Evolutionary conservation across 2,797 vertebrate species (phyloP).

Genomic region (Siniperca scherzeri): DNA sequence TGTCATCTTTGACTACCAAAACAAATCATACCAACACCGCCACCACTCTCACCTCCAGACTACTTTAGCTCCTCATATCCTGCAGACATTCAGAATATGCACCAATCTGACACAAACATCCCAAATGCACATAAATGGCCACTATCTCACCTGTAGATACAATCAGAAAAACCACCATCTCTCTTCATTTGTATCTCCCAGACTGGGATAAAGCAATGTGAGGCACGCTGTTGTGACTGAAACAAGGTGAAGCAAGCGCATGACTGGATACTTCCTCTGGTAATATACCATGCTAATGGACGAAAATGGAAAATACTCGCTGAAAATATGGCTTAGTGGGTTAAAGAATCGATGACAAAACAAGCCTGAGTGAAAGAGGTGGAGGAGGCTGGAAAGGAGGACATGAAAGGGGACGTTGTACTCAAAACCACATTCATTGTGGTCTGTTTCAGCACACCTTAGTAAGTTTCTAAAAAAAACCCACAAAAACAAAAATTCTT

Average conservation of each 20-base stretch:
- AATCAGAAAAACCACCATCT: slow-evolving; percentile 9
- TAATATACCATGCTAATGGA: slow-evolving; percentile 64
- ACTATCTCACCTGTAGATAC: slow-evolving; percentile 8
- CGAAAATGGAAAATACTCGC: slow-evolving; percentile 53
- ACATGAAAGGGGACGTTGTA: slow-evolving; percentile 33
- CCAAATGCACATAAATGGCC: slow-evolving; percentile 24
- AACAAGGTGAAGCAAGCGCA: slow-evolving; percentile 49
- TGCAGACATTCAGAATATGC: slow-evolving; percentile 25
- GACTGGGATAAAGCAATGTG: slow-evolving; percentile 22
- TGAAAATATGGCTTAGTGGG: slow-evolving; percentile 44
- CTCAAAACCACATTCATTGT: slow-evolving; percentile 31
- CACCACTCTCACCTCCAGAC: slow-evolving; percentile 7
- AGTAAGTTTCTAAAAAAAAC: slow-evolving; percentile 3
- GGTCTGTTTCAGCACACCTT: slow-evolving; percentile 8
- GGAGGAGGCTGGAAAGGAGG: slow-evolving; percentile 20
- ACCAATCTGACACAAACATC: slow-evolving; percentile 12
- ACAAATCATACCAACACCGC: slow-evolving; percentile 33
- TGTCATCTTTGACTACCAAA: slow-evolving; percentile 62
- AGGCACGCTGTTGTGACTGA: slow-evolving; percentile 15
- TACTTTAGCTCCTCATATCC: slow-evolving; percentile 22
- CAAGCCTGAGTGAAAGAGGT: slow-evolving; percentile 26
- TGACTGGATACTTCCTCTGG: slow-evolving; percentile 35
- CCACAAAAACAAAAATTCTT: slow-evolving; percentile 3
- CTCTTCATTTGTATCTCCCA: slow-evolving; percentile 32
- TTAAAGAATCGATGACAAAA: slow-evolving; percentile 54